phyloP scores from a whole-genome alignment of 2,888 invertebrate species.

The Ypsolopha sequella region DNA sequence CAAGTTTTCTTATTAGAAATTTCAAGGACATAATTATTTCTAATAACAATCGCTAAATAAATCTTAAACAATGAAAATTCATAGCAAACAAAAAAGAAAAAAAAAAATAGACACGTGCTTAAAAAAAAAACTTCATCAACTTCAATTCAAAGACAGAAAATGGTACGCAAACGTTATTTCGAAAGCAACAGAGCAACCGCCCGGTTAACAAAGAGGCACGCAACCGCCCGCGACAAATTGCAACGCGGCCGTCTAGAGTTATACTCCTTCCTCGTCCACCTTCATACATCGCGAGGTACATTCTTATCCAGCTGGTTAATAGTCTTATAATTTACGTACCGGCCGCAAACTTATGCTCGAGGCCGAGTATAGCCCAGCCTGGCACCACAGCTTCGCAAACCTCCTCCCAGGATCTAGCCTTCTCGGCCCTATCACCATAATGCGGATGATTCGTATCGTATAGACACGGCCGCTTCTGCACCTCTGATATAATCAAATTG shows the following conservation, averaged over 20 bases:
- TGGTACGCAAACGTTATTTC: slow-evolving; percentile 1
- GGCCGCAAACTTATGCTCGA: slow-evolving; percentile 51
- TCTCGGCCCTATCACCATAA: slow-evolving; percentile 56
- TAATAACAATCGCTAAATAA: not conserved
- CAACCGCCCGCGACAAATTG: slow-evolving; percentile 3
- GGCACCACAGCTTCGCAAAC: slow-evolving; percentile 58
- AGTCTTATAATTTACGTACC: slow-evolving; percentile 33
- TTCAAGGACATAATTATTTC: not conserved
- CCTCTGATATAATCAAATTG: slow-evolving; percentile 47
- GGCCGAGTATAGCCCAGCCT: slow-evolving; percentile 46
- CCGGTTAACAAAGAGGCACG: slow-evolving; percentile 3
- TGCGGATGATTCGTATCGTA: slow-evolving; percentile 53
- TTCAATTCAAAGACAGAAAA: not conserved
- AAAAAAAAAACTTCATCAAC: too few relatives aligned
- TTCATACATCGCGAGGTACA: not conserved
- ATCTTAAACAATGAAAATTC: not conserved
- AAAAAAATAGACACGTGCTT: not conserved
- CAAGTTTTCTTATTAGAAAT: not conserved
- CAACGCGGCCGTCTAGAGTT: not conserved
- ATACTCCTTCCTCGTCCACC: too few relatives aligned
- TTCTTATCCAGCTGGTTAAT: not conserved
- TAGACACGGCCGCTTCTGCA: slow-evolving; percentile 51
- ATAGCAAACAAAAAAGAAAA: not conserved
- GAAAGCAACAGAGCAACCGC: not conserved
- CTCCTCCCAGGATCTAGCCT: slow-evolving; percentile 60